phyloP scores from a whole-genome alignment of 2,888 invertebrate genomes.

The Meta bourneti region DNA sequence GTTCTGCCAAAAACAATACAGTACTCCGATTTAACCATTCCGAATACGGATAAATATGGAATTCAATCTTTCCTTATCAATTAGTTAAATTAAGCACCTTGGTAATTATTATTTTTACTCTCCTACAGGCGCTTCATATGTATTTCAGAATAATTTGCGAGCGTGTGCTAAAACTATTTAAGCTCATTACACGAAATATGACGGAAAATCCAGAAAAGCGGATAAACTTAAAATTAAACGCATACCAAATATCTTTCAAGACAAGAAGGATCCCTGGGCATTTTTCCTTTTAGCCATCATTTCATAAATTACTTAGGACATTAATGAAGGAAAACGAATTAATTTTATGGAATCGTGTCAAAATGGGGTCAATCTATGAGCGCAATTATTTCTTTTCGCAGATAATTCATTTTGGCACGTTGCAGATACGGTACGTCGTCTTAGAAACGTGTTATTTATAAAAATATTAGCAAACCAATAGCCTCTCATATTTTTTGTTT shows the following conservation, averaged over 20 bases:
- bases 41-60: no score
- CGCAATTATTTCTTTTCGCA: constrained; percentile 13
- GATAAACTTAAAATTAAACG: not conserved
- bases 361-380: constrained; percentile 18
- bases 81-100: no score
- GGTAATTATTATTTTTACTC: no score
- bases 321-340: constrained; percentile 22
- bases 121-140: no score
- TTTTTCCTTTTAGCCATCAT: not conserved
- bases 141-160: not conserved
- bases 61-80: no score
- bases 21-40: no score
- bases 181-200: not conserved
- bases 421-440: no score
- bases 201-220: not conserved
- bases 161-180: not conserved
- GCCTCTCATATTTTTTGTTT: no score
- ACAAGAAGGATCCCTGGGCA: not conserved
- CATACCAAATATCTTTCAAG: not conserved
- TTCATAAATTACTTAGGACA: constrained; percentile 15
- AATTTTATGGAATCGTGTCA: constrained; percentile 26
- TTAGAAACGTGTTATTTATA: no score
- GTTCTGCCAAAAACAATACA: no score
- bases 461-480: no score
- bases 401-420: not conserved